Conservation (phyloP, 2,888 invertebrate species). For the Antheraea assamensis region DNA sequence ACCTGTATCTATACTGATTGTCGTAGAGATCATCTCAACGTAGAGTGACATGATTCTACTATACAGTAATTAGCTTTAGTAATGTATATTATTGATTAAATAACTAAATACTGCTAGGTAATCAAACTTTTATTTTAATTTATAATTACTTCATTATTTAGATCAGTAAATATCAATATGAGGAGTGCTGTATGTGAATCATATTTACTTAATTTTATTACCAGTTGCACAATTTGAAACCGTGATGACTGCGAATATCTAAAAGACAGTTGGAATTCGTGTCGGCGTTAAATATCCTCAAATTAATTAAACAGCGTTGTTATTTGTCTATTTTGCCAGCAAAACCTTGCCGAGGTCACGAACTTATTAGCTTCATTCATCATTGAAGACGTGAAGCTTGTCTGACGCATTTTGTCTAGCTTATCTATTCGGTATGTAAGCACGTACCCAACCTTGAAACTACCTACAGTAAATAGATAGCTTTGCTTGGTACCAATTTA, state of each 20-base stretch:
- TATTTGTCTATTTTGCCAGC: slow-evolving; percentile 33
- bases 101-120: too few species aligned
- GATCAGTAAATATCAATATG: neutral
- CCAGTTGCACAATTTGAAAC: neutral
- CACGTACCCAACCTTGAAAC: slow-evolving; percentile 31
- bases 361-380: slow-evolving; percentile 36
- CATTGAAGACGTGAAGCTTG: slow-evolving; percentile 38
- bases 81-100: too few species aligned
- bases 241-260: neutral
- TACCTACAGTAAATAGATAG: slow-evolving; percentile 17
- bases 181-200: too few species aligned
- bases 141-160: neutral
- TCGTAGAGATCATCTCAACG: too few species aligned
- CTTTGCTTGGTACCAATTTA: slow-evolving; percentile 8
- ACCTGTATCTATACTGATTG: too few species aligned
- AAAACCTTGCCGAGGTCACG: slow-evolving; percentile 37
- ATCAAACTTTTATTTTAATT: too few species aligned
- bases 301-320: slow-evolving; percentile 28
- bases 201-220: neutral
- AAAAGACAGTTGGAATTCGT: slow-evolving; percentile 9
- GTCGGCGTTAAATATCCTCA: slow-evolving; percentile 18
- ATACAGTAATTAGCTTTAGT: too few species aligned
- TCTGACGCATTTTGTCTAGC: slow-evolving; percentile 41
- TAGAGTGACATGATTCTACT: too few species aligned
- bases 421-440: slow-evolving; percentile 40